Evolutionary conservation across 2,797 vertebrate genomes (phyloP).

Genomic region (Mormyrops attenuatus): DNA sequence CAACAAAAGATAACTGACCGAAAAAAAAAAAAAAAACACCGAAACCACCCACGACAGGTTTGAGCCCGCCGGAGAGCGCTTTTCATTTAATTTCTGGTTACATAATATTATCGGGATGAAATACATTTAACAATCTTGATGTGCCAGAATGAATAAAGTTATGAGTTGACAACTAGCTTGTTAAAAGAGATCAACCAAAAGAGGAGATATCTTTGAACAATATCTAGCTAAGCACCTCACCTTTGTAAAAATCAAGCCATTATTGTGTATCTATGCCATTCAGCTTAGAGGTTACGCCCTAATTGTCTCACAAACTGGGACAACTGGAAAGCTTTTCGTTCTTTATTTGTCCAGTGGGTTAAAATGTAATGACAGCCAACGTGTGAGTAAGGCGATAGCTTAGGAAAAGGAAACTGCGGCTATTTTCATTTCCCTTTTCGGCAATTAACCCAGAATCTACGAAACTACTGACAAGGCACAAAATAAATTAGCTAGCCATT

Average conservation of each 20-base stretch:
- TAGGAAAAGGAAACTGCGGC: background rate
- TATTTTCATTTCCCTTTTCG: background rate
- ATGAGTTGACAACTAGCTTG: background rate
- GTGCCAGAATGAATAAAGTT: background rate
- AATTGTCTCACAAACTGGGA: slow-evolving; percentile 3
- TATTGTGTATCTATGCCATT: background rate
- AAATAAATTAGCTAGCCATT: background rate
- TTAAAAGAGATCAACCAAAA: background rate
- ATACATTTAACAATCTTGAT: background rate
- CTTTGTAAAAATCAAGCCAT: background rate
- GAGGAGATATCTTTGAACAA: background rate
- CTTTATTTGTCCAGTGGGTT: background rate
- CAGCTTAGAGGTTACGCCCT: background rate
- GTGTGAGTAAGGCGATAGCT: background rate
- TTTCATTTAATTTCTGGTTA: background rate
- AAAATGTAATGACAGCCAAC: background rate
- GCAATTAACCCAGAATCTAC: background rate
- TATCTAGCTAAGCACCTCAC: background rate
- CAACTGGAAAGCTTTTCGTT: background rate
- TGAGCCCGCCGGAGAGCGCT: background rate
- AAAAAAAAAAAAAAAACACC: background rate
- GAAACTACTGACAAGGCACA: background rate
- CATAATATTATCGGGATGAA: background rate
- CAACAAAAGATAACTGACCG: background rate
- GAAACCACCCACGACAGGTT: slow-evolving; percentile 5